Evolutionary conservation across 2,113 vertebrate genomes (phyloP), one percentile per base, ranked within the genome.

Genomic region (Orcinus orca): DNA sequence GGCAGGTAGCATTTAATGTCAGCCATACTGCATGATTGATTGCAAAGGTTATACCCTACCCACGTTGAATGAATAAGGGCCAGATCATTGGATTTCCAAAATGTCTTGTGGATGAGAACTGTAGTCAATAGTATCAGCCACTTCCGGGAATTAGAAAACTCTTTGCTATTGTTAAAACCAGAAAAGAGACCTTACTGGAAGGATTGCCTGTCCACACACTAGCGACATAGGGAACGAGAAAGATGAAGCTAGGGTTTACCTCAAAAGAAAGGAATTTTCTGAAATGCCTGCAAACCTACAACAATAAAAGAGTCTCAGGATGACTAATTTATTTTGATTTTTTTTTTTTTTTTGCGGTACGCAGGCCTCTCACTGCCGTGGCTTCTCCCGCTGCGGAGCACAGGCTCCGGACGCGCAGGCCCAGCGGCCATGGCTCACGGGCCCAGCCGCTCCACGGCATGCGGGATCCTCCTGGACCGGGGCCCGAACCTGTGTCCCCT

Each of bases 61-160:
- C n/a, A 50, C 12, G 9, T 55, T 80, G 68, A 86, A 94, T 47
- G 77, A 83, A 25, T n/a, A 86, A 93, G 80, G 44, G 73, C 44
- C 73, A 93, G 62, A n/a, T 89, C 58, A 71, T 3, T 79, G 67
- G n/a, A 44, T 95, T 95, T 80, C 92, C 95, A 94, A 60, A 93
- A 71, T 83, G 93, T 91, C 77, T 80, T 76, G 79, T 68, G 92
- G 82, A 87, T 96, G 58, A 95, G 91, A 93, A 95, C 26, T 77
- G 31, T 20, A 87, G 55, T 95, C 50, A 33, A 65, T 90, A 94
- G 47, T 73, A 96, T 76, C 82, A 87, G 6, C 18, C n/a, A 60
- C 94, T 79, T 96, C 82, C 93, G 92, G 91, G 93, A 96, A 84
- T 96, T 95, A 90, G 50, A 62, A 94, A 95, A 95, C 73, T 70